Conservation (phyloP, 2,797 vertebrate species). For the Aselliscus stoliczkanus region DNA sequence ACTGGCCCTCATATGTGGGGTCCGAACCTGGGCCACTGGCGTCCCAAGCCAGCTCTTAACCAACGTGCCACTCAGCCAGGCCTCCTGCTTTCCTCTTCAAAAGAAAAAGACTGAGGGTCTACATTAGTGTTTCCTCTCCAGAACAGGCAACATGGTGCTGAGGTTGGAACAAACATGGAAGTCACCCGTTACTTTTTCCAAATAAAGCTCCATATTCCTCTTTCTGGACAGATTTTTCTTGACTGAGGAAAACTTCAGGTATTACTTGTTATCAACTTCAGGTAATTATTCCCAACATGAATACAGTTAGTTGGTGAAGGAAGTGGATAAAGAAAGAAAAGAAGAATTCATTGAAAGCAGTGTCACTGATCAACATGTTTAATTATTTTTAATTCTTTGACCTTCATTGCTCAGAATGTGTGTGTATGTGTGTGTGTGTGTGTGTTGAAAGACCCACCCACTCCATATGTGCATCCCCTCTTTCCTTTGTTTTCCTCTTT, state of each 20-base stretch:
- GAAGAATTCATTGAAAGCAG: no score
- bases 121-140: not conserved
- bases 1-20: no score
- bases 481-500: not conserved
- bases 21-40: no score
- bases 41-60: no score
- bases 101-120: not conserved
- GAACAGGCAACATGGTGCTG: rapidly evolving
- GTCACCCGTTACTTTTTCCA: not conserved
- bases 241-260: not conserved
- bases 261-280: no score
- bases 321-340: not conserved
- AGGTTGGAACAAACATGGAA: no score
- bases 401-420: no score
- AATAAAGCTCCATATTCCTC: not conserved
- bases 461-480: not conserved
- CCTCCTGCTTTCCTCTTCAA: not conserved
- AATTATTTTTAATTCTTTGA: no score
- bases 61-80: no score
- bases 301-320: not conserved
- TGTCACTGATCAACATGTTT: rapidly evolving
- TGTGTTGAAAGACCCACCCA: not conserved
- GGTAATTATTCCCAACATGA: rapidly evolving
- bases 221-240: not conserved
- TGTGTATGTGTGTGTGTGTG: not conserved